These are phyloP conservation scores for Sebastes kiyomatsui DNA, from an alignment of 2,797 vertebrate species.

Conservation along the genomic window DNA sequence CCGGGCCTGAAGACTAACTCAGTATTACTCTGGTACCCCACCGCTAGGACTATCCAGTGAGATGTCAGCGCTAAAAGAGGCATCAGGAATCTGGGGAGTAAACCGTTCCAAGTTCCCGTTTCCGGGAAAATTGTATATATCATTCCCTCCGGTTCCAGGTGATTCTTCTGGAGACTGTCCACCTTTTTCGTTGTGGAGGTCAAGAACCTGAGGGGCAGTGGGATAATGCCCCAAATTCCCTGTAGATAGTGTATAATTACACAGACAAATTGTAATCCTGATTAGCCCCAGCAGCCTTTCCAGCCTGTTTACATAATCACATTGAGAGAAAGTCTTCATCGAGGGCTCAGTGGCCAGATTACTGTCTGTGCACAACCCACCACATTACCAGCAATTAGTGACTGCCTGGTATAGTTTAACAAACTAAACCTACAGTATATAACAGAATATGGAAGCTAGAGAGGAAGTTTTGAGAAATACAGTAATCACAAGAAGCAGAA, in stretches of 20 bases:
- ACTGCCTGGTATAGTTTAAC: constrained; percentile 19
- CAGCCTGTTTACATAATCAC: constrained; percentile 78
- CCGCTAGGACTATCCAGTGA: constrained; percentile 12
- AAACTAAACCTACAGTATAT: neutral
- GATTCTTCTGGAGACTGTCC: constrained; percentile 12
- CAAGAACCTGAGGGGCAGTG: constrained; percentile 58
- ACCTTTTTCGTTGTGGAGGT: constrained; percentile 38
- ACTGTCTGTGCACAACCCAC: constrained; percentile 59
- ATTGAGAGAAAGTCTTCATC: constrained; percentile 76
- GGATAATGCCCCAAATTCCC: constrained; percentile 68
- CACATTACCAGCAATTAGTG: constrained; percentile 71
- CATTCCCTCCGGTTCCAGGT: neutral
- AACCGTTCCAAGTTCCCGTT: neutral
- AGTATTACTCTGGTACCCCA: constrained; percentile 9
- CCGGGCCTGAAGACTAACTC: constrained; percentile 6
- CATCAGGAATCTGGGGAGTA: neutral
- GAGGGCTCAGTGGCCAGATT: constrained; percentile 74
- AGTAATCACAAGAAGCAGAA: constrained; percentile 2
- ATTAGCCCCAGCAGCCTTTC: constrained; percentile 76
- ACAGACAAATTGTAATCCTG: constrained; percentile 80
- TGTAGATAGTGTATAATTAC: constrained; percentile 77
- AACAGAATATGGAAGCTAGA: neutral
- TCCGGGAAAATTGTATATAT: neutral
- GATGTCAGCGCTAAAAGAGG: constrained; percentile 40
- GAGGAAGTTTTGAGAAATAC: neutral